Percentiles rank a stretch among this genome's conserved stretches.
Conservation (phyloP, 2,113 vertebrate genomes). For the Rhinolophus ferrumequinum region DNA sequence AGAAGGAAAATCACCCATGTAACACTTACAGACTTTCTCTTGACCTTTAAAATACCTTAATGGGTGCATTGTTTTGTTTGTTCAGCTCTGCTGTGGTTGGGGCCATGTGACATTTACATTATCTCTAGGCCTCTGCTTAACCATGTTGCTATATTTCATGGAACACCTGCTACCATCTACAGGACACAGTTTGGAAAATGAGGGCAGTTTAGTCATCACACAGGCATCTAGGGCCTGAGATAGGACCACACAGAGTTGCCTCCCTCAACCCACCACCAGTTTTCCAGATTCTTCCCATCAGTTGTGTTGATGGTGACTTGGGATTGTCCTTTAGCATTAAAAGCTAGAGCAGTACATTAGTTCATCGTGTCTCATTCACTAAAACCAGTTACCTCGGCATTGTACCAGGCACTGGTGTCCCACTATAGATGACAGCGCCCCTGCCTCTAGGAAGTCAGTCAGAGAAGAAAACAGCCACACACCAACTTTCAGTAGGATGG, state of each 20-base stretch:
- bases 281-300: not conserved
- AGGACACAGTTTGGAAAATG: not conserved
- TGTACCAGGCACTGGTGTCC: not conserved
- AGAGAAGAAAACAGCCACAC: not conserved
- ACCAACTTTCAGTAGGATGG: not conserved
- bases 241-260: not conserved
- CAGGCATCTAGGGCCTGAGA: not conserved
- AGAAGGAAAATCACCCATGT: not conserved
- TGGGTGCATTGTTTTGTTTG: not conserved
- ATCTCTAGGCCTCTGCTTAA: slow-evolving; percentile 14
- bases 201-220: not conserved
- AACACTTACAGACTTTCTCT: not conserved
- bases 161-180: not conserved
- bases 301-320: not conserved
- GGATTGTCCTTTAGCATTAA: not conserved
- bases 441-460: not conserved
- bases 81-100: not conserved
- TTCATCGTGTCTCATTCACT: not conserved
- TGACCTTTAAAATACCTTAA: slow-evolving; percentile 49
- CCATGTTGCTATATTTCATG: not conserved
- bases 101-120: slow-evolving; percentile 30
- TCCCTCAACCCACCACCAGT: not conserved
- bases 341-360: not conserved
- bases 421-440: not conserved
- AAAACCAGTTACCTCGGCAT: not conserved